phyloP scores from a whole-genome alignment of 2,888 invertebrate species.

The Coenonympha arcania region DNA sequence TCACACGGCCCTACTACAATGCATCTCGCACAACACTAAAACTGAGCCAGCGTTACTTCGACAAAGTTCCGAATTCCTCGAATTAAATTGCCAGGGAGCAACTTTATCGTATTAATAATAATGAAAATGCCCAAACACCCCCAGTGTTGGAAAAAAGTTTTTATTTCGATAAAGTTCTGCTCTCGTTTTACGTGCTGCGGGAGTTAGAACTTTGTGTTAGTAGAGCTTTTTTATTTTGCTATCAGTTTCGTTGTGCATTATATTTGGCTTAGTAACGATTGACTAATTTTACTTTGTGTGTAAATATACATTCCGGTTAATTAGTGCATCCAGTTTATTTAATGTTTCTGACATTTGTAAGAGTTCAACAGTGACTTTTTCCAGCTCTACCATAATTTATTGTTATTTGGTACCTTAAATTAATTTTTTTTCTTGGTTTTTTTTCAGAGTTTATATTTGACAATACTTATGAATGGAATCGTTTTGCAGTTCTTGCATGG shows the following conservation, averaged over 20 bases:
- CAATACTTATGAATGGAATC: no score
- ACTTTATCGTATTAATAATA: constrained; percentile 67
- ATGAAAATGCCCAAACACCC: constrained; percentile 55
- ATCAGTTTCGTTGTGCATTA: constrained; percentile 47
- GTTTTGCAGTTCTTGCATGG: no score
- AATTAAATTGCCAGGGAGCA: constrained; percentile 56
- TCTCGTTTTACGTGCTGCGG: constrained; percentile 42
- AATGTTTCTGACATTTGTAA: not conserved
- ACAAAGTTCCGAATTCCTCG: constrained; percentile 52
- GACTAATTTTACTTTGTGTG: constrained; percentile 65
- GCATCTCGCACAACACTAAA: constrained; percentile 46
- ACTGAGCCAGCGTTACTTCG: constrained; percentile 38
- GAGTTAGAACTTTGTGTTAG: constrained; percentile 51
- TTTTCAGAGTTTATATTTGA: no score
- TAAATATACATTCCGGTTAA: constrained; percentile 43
- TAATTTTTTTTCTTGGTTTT: not conserved
- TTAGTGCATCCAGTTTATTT: not conserved
- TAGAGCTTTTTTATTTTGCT: constrained; percentile 37
- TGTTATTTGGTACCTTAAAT: not conserved
- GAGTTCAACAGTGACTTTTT: not conserved
- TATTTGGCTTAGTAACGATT: constrained; percentile 44
- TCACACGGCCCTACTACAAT: constrained; percentile 62
- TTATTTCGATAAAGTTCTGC: constrained; percentile 60
- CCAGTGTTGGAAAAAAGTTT: constrained; percentile 50
- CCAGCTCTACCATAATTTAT: not conserved